These are phyloP conservation scores for Choloepus didactylus DNA, from an alignment of 2,797 vertebrate genomes.

Conservation along the genomic window DNA sequence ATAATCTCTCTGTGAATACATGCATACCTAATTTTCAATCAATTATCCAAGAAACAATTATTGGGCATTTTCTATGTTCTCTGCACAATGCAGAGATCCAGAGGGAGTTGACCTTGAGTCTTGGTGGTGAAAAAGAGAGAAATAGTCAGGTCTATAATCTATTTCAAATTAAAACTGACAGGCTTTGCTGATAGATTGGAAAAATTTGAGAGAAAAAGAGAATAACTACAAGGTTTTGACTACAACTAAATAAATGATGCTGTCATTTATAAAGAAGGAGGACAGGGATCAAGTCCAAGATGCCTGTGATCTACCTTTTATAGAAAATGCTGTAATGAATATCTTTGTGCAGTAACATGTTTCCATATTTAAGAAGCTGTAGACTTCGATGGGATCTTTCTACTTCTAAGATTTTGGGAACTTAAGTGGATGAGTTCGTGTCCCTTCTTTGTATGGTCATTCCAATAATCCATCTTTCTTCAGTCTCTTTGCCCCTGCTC, in stretches of 20 bases:
- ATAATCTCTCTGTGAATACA: not conserved
- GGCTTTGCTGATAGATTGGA: not conserved
- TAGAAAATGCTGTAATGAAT: not conserved
- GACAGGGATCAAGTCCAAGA: not conserved
- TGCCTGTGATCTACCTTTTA: not conserved
- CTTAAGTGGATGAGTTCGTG: not conserved
- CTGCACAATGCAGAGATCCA: not conserved
- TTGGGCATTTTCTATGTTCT: not conserved
- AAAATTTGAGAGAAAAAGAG: not conserved
- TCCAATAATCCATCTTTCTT: not conserved
- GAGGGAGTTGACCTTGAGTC: not conserved
- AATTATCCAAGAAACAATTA: not conserved
- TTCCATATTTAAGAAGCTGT: not conserved
- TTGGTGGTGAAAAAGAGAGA: not conserved
- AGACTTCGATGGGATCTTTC: not conserved
- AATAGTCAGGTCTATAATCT: not conserved
- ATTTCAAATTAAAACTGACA: not conserved
- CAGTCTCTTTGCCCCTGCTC: not conserved
- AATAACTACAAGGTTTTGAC: not conserved
- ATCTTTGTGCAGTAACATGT: not conserved
- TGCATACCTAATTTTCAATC: not conserved
- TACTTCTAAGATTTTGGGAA: not conserved
- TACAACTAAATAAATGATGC: not conserved
- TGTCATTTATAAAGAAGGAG: not conserved
- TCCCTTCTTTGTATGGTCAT: not conserved